Percentiles rank a stretch among this genome's conserved stretches.
phyloP scores from a whole-genome alignment of 2,888 invertebrate species.

The Barypeithes pellucidus region DNA sequence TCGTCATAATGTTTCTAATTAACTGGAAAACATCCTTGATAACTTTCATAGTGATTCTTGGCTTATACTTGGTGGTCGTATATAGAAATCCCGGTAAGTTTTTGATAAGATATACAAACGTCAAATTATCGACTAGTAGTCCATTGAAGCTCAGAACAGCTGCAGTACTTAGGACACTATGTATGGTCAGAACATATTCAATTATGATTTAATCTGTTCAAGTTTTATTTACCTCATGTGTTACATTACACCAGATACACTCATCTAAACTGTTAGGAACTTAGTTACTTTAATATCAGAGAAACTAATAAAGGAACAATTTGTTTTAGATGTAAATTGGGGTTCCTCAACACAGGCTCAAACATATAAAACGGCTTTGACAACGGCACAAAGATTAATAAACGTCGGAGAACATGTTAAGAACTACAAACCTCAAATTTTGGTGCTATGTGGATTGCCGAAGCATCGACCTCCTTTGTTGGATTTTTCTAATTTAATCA shows the following conservation, averaged over 20 bases:
- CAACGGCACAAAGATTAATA: slow-evolving; percentile 85
- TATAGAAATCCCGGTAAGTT: slow-evolving; percentile 90
- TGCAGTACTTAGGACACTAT: too few species aligned
- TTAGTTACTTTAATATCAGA: too few species aligned
- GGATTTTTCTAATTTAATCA: slow-evolving; percentile 92
- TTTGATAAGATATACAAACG: neutral
- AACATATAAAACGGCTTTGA: slow-evolving; percentile 92
- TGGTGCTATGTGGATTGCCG: slow-evolving; percentile 90
- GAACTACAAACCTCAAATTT: slow-evolving; percentile 95
- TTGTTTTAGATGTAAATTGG: slow-evolving; percentile 90
- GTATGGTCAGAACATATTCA: too few species aligned
- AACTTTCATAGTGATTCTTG: slow-evolving; percentile 90
- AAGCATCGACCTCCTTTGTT: slow-evolving; percentile 89
- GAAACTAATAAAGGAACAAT: neutral
- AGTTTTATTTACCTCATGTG: too few species aligned
- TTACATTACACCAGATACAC: too few species aligned
- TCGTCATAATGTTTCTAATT: slow-evolving; percentile 94
- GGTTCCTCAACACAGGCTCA: slow-evolving; percentile 98
- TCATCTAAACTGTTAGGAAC: too few species aligned
- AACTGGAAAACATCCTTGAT: slow-evolving; percentile 95
- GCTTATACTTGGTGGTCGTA: slow-evolving; percentile 92
- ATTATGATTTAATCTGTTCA: too few species aligned
- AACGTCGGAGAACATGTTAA: slow-evolving; percentile 96
- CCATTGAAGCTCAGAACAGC: too few species aligned
- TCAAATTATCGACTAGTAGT: too few species aligned